These are phyloP conservation scores for Entomobrya proxima DNA, from an alignment of 2,888 invertebrate genomes.

Conservation along the genomic window DNA sequence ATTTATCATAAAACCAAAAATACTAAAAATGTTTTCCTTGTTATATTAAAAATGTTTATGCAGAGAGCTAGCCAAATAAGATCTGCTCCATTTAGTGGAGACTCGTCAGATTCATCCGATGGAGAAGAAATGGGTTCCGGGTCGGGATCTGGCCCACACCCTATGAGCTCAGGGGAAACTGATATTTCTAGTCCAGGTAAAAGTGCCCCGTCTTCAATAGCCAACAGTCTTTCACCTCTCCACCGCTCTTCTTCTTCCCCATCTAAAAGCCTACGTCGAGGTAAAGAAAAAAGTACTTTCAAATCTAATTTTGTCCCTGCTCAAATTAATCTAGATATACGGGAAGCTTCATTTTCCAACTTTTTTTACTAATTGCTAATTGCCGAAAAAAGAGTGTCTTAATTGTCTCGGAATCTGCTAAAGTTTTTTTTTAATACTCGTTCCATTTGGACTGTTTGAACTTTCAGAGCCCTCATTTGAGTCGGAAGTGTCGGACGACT, in stretches of 20 bases:
- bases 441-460: constrained; percentile 21
- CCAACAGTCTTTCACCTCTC: constrained; percentile 76
- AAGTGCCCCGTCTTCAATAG: constrained; percentile 75
- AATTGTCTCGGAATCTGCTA: background rate
- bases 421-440: constrained; percentile 28
- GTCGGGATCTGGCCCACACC: constrained; percentile 77
- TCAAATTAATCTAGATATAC: constrained; percentile 4
- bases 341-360: background rate
- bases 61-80: constrained; percentile 95
- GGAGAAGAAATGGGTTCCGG: constrained; percentile 84
- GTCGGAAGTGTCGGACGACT: constrained; percentile 96
- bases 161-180: constrained; percentile 76
- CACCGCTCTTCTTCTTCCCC: constrained; percentile 75
- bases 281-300: constrained; percentile 65
- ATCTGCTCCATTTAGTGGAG: constrained; percentile 96
- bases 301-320: background rate
- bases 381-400: background rate
- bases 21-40: too few species aligned
- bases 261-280: constrained; percentile 76
- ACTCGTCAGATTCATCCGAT: constrained; percentile 95
- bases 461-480: constrained; percentile 84
- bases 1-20: background rate
- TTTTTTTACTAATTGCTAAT: constrained; percentile 32
- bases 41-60: constrained; percentile 67
- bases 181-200: constrained; percentile 80